Base-by-base conservation (phyloP, 2,888 invertebrate genomes). In the Lithodes maja region DNA sequence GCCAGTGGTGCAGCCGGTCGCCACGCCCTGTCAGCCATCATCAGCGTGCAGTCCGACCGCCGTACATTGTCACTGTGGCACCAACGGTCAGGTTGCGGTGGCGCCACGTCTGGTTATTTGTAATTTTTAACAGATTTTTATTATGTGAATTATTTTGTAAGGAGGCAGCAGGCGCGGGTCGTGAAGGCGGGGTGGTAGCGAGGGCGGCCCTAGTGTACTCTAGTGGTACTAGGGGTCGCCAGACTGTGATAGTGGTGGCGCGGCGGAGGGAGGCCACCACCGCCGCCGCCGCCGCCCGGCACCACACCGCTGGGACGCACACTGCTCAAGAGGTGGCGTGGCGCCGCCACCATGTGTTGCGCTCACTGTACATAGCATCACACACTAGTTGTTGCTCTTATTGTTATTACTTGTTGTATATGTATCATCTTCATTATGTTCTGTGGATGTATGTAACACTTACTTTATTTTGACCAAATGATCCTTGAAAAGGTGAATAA, bases 351-450 rank as follows among this genome's bases (percentile, higher is more conserved):
- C 87, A 83, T 83, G 87, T 85, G 89, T 86, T 89, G 89, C 86
- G 80, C 81, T 89, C 89, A 86, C 88, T 89, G 88, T 89, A 89
- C 84, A 89, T 89, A 89, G 88, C 85, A 89, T 89, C 85, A 89
- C 81, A 80, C 86, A 89, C 85, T 86, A 81, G 86, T 89, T 89
- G 89, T 89, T 89, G 85, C 85, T 89, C 85, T 89, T 89, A 86
- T 89, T 89, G 89, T 89, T 89, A 89, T 89, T 75, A 81, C 81
- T 89, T 89, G 89, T 89, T 89, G 89, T 88, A 88, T 71, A 85
- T 88, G 84, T 89, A 85, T 82, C 84, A 82, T 87, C 87, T 79
- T 83, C 77, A 83, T 50, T 87, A 87, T 87, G 87, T 87, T 68
- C 52, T 85, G 79, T 87, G 83, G 75, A 87, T 87, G 87, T 87